Evolutionary conservation across 2,888 invertebrate genomes (phyloP), one percentile per base, ranked within the genome.

Genomic region (Achlya flavicornis): DNA sequence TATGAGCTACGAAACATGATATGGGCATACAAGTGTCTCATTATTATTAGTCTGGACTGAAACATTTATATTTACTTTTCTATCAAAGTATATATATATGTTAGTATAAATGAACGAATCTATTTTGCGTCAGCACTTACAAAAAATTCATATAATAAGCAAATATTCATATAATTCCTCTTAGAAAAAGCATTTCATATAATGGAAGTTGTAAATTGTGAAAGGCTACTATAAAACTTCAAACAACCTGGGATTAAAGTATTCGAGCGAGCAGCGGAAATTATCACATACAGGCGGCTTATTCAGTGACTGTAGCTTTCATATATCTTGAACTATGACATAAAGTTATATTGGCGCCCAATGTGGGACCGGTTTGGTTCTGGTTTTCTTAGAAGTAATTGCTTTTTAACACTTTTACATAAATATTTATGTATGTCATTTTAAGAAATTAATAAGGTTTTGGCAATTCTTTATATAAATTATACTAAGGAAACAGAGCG

Each of bases 291-390:
- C 16, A 48, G 16, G 0, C 16, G 19, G 10, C 19, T 53, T 19
- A 3, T 53, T 53, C 19, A 6, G 19, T 16, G 53, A 10, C 19
- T 16, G 53, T 10, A 53, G 19, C 53, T 19, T 53, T 53, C 53
- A 53, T 53, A 53, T 19, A 10, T 53, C 4, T 48, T 48, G 48
- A 48, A 35, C 35, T 58, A 57, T n/a, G n/a, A 16, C 35, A 16
- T 38, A 8, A 10, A 59, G n/a, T 14, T 59, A 38, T 59, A 35
- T n/a, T 58, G 58, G 58, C 58, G 58, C 58, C 58, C 58, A 58
- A 58, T 33, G 7, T 35, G 58, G 32, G 32, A 26, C 58, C 14
- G 10, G 1, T 3, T n/a, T 46, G 3, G 3, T 12, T 43, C 4
- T 43, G 14, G 14, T 14, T 3, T 12, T 43, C 14, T 12, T 14